These are phyloP conservation scores for Brachyopa scutellaris DNA, from an alignment of 2,888 invertebrate genomes.

Conservation along the genomic window DNA sequence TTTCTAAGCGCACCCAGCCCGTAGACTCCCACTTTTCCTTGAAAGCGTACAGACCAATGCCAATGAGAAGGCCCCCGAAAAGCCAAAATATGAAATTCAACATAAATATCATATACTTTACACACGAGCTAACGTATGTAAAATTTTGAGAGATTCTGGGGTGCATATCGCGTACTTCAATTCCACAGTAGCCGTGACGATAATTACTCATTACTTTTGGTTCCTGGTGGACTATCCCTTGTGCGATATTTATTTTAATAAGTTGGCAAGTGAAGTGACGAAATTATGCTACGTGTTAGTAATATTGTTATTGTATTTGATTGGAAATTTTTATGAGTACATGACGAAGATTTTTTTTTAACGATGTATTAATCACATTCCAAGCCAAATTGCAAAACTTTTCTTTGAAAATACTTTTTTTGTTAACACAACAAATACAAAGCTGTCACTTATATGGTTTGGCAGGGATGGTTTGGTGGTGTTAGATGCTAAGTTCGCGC, in stretches of 20 bases:
- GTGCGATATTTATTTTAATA: constrained; percentile 26
- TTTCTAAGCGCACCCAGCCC: constrained; percentile 91
- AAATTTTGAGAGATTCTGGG: constrained; percentile 80
- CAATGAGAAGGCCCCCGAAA: constrained; percentile 92
- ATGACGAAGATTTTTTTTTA: constrained; percentile 30
- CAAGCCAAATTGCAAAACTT: constrained; percentile 40
- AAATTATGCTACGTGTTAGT: neutral
- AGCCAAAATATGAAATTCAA: constrained; percentile 86
- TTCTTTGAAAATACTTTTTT: constrained; percentile 38
- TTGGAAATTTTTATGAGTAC: constrained; percentile 18
- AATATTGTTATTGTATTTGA: neutral
- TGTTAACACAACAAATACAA: constrained; percentile 67
- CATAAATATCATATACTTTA: constrained; percentile 82
- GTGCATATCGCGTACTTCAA: constrained; percentile 78
- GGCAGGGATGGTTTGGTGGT: constrained; percentile 23
- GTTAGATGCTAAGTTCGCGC: neutral
- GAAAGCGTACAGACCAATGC: constrained; percentile 94
- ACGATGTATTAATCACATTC: constrained; percentile 12
- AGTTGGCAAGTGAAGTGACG: constrained; percentile 28
- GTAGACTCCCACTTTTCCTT: constrained; percentile 96
- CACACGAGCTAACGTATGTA: constrained; percentile 81
- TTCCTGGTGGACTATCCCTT: constrained; percentile 46
- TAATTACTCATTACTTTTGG: constrained; percentile 78
- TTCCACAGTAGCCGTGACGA: constrained; percentile 80
- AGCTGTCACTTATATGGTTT: constrained; percentile 51